These are phyloP conservation scores for Perccottus glenii DNA, from an alignment of 2,113 vertebrate genomes.

Conservation along the genomic window DNA sequence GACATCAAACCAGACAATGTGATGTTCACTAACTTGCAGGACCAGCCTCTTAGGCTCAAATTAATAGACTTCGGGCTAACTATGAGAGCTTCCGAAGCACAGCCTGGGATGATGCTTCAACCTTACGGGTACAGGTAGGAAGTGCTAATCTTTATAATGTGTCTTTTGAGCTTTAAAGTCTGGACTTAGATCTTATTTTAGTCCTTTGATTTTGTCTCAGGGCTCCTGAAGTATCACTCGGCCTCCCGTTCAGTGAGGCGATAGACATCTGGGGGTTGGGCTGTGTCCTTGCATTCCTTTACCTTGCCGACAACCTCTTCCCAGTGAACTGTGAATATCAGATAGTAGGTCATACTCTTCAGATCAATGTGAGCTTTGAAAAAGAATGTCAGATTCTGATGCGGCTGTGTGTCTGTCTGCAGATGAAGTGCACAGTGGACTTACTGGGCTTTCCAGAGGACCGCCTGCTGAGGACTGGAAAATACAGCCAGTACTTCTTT, in stretches of 20 bases:
- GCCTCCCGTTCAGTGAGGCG: slow-evolving; percentile 21
- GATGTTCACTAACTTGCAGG: slow-evolving; percentile 7
- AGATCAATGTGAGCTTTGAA: too few relatives aligned
- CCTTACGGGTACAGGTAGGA: slow-evolving; percentile 7
- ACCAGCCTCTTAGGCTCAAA: slow-evolving; percentile 3
- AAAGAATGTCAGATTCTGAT: not conserved
- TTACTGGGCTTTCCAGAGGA: slow-evolving; percentile 31
- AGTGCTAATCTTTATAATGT: too few relatives aligned
- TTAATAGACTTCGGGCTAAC: slow-evolving; percentile 17
- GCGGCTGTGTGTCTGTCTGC: not conserved
- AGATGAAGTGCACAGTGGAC: slow-evolving; percentile 32
- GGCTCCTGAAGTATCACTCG: slow-evolving; percentile 34
- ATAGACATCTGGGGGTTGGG: slow-evolving; percentile 28
- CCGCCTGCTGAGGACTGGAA: slow-evolving; percentile 16
- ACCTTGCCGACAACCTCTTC: slow-evolving; percentile 21
- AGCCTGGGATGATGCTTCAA: not conserved
- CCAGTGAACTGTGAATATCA: slow-evolving; percentile 16
- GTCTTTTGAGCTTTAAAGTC: not conserved
- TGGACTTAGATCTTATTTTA: not conserved
- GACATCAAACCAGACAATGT: slow-evolving; percentile 37
- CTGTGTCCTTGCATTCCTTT: slow-evolving; percentile 28
- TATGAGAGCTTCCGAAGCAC: not conserved
- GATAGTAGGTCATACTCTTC: slow-evolving; percentile 14
- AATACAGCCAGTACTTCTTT: slow-evolving; percentile 16
- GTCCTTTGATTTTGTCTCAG: not conserved